Base-by-base conservation (phyloP, 1,140 invertebrate species). In the Ganaspis sp. region DNA sequence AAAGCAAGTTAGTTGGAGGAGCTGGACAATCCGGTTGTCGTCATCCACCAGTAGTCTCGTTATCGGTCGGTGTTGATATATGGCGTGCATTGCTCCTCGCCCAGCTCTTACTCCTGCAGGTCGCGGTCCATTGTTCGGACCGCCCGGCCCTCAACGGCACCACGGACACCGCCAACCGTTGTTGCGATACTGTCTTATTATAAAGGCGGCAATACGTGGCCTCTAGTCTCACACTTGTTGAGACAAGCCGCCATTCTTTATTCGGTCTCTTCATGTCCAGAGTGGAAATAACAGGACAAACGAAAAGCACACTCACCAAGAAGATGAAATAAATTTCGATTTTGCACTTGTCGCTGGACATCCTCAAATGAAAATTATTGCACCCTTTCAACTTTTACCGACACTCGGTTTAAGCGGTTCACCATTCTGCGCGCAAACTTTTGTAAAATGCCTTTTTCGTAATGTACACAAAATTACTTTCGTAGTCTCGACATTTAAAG, bases 61-160 rank as follows among this genome's bases (percentile, higher is more conserved):
- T 88, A 88, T 88, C 87, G 87, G 84, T 82, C 83, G 84, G 77
- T 74, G 83, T 84, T 84, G 82, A 81, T 84, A 82, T 82, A 84
- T 79, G 83, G 83, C 76, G 75, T 80, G 83, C 86, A 87, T 86
- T 87, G 85, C 87, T n/a, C n/a, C n/a, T n/a, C n/a, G n/a, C n/a
- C n/a, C n/a, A n/a, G n/a, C n/a, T n/a, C n/a, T n/a, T n/a, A n/a
- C n/a, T n/a, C n/a, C n/a, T 84, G 78, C 80, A 75, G 80, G 81
- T 84, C 81, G n/a, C 82, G 80, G 80, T 74, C 76, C 80, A 84
- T 84, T 84, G 82, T 84, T 84, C 81, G 82, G 78, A 84, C 82
- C 82, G 82, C 80, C 82, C 82, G 81, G 82, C 82, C 82, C 82
- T 84, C 82, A 81, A 79, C 81, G 78, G 82, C 78, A 77, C 76